Base-by-base conservation (phyloP, 2,888 invertebrate genomes). In the Drosophila antonietae region DNA sequence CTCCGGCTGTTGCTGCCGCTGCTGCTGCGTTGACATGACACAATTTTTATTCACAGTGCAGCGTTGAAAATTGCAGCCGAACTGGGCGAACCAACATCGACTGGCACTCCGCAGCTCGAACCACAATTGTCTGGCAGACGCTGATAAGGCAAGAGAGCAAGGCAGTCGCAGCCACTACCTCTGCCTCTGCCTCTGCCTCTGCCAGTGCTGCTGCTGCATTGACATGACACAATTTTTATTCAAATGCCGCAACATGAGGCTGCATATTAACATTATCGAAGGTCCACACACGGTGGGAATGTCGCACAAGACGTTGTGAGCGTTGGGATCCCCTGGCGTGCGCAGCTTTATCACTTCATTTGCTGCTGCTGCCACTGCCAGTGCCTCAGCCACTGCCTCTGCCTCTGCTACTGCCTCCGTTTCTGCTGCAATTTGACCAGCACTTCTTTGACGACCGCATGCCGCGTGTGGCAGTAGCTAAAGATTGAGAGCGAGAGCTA, bases 331-430 rank as follows among this genome's bases (percentile, higher is more conserved):
- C 83, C 83, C 83, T 68, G 86, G 77, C 78, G 88, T 80, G 87
- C 80, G 83, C 76, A 85, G 88, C 90, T 88, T 89, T 89, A 89
- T 89, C 89, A 89, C 88, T 89, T 89, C 83, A 90, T 89, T 90
- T 89, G 78, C 79, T 82, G 80, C 80, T 69, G 72, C 57, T 20
- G 63, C 61, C 65, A 1, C 47, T 2, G 63, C 46, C 7, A 10
- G 59, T 78, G 71, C 75, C 68, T 64, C 77, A 58, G 74, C 56
- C 35, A 35, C 74, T 76, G 79, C 37, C 74, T 1, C 28, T 31
- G 68, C 63, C 65, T 0, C 46, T 20, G 63, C 61, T 61, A 1
- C 47, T 2, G 63, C 46, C 7, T 18, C 62, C 78, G 72, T 73
- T 69, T 70, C 77, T 67, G 71, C 56, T 88, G 83, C 88, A 83